Percentiles rank a stretch among this genome's conserved stretches.
phyloP scores from a whole-genome alignment of 2,797 vertebrate genomes.

The Coreius guichenoti region DNA sequence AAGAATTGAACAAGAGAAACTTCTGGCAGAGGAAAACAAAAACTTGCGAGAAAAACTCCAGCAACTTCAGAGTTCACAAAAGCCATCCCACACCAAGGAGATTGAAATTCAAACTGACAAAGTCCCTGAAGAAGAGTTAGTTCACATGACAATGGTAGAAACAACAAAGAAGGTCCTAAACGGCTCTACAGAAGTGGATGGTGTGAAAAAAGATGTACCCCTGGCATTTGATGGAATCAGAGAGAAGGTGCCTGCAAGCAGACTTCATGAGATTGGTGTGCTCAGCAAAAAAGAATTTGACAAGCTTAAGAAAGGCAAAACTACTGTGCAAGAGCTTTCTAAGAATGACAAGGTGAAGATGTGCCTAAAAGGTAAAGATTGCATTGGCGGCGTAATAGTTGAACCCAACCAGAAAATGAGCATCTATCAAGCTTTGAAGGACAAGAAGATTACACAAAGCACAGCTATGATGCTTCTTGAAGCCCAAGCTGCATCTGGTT shows the following conservation, averaged over 20 bases:
- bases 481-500: constrained; percentile 86
- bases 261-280: constrained; percentile 83
- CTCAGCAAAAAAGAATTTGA: constrained; percentile 85
- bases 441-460: constrained; percentile 78
- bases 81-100: constrained; percentile 82
- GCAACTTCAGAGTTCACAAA: constrained; percentile 82
- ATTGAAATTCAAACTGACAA: constrained; percentile 84
- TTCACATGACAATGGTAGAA: constrained; percentile 69
- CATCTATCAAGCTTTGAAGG: constrained; percentile 89
- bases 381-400: constrained; percentile 85
- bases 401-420: constrained; percentile 89
- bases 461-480: constrained; percentile 82
- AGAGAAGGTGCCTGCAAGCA: constrained; percentile 84
- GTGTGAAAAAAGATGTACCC: constrained; percentile 70
- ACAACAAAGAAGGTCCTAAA: constrained; percentile 78
- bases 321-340: constrained; percentile 81
- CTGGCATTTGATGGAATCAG: constrained; percentile 86
- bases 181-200: constrained; percentile 76
- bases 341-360: constrained; percentile 82
- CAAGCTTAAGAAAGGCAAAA: constrained; percentile 83
- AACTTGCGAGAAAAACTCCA: constrained; percentile 88
- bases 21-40: constrained; percentile 90
- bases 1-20: constrained; percentile 86
- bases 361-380: constrained; percentile 84
- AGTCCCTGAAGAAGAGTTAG: constrained; percentile 69